Evolutionary conservation across 2,888 invertebrate species (phyloP).

Genomic region (Ophion ellenae): DNA sequence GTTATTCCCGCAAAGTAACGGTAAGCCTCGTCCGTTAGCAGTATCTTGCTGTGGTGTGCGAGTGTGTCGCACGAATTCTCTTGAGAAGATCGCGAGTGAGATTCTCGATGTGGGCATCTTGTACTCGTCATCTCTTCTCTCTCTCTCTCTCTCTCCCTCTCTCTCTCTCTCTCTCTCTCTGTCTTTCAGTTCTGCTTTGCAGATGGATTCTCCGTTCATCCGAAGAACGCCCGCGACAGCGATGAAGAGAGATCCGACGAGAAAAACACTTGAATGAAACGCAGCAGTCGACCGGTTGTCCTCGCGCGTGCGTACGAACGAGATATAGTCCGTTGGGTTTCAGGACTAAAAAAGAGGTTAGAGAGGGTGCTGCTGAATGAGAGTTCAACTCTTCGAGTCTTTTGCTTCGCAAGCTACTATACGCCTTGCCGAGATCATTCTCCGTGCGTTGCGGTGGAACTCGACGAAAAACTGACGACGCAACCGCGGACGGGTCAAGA

Average conservation of each 20-base stretch:
- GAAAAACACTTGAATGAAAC: constrained; percentile 59
- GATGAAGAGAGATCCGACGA: constrained; percentile 21
- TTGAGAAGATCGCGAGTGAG: constrained; percentile 43
- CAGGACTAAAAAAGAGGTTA: constrained; percentile 44
- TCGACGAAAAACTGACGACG: constrained; percentile 47
- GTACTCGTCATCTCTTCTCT: constrained; percentile 1
- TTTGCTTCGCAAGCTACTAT: neutral
- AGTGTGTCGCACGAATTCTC: constrained; percentile 35
- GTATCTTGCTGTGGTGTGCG: constrained; percentile 3
- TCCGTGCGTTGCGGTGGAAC: constrained; percentile 25
- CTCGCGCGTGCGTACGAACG: constrained; percentile 33
- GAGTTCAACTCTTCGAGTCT: constrained; percentile 17
- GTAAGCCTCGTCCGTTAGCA: constrained; percentile 48
- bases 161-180: neutral
- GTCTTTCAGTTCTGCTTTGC: neutral
- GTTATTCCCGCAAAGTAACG: constrained; percentile 55
- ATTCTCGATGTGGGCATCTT: constrained; percentile 31
- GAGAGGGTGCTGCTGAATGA: constrained; percentile 48
- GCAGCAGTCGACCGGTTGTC: constrained; percentile 34
- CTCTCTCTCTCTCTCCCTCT: too few relatives aligned
- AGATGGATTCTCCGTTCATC: constrained; percentile 27
- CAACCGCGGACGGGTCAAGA: neutral
- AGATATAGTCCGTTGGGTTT: constrained; percentile 35
- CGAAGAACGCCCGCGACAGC: constrained; percentile 13
- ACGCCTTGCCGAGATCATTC: constrained; percentile 27